These are phyloP conservation scores for Brachionichthys hirsutus DNA, from an alignment of 2,113 vertebrate species.

Conservation along the genomic window DNA sequence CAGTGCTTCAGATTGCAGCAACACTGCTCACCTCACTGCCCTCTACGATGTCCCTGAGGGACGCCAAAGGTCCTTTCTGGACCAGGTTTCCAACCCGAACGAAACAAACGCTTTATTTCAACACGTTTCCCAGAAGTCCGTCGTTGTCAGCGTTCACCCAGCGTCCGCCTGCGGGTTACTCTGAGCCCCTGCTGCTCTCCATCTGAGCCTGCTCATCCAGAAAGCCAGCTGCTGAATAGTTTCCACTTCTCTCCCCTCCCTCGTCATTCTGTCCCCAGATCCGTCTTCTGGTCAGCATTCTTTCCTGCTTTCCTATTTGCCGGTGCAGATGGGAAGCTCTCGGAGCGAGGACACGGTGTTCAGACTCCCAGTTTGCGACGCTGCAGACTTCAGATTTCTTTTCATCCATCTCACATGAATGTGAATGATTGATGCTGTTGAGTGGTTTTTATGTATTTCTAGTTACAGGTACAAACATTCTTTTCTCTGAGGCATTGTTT, in stretches of 20 bases:
- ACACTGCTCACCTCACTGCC: too few species aligned
- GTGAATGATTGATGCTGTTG: too few species aligned
- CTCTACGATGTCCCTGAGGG: too few species aligned
- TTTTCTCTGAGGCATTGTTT: too few species aligned
- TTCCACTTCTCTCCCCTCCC: conserved; percentile 47
- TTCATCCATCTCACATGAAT: neutral
- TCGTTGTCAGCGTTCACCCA: too few species aligned
- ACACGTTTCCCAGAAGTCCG: too few species aligned
- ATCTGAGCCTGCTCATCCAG: conserved; percentile 87
- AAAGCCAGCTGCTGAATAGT: conserved; percentile 54
- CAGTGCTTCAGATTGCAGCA: too few species aligned
- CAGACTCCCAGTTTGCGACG: conserved; percentile 24
- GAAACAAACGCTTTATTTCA: too few species aligned
- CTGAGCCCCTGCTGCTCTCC: conserved; percentile 66
- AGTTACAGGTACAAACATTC: too few species aligned
- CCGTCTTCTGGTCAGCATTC: conserved; percentile 10
- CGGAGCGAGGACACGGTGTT: neutral
- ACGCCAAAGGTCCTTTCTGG: too few species aligned
- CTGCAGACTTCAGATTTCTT: conserved; percentile 28
- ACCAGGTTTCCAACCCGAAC: too few species aligned
- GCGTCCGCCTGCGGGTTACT: conserved; percentile 23
- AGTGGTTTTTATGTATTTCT: too few species aligned
- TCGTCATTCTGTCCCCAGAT: conserved; percentile 12
- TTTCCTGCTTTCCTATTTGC: conserved; percentile 30
- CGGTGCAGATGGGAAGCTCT: conserved; percentile 16